A percentile compares a stretch with the other conserved stretches of the same genome.
Evolutionary conservation across 2,888 invertebrate species (phyloP).

Genomic region (Mimumesa dahlbomi): DNA sequence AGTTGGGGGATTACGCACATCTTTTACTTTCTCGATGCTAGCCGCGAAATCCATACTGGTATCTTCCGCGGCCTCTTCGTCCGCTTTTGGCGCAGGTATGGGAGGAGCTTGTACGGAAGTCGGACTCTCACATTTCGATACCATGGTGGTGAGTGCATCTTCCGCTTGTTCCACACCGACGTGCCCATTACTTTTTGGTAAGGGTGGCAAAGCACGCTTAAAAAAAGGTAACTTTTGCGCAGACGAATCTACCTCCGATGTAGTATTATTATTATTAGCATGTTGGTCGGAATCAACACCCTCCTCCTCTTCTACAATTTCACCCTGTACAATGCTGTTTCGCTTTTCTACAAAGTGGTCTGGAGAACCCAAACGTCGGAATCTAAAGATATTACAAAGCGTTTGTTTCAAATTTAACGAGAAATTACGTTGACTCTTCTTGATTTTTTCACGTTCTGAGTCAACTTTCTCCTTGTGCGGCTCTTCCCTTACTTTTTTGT

Average conservation of each 20-base stretch:
- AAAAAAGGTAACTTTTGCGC: slow-evolving; percentile 83
- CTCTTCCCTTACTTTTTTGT: slow-evolving; percentile 80
- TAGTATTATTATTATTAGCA: slow-evolving; percentile 73
- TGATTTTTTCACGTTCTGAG: slow-evolving; percentile 81
- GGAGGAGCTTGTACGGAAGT: slow-evolving; percentile 70
- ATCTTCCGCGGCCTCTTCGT: slow-evolving; percentile 80
- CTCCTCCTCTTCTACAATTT: slow-evolving; percentile 77
- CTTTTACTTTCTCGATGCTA: slow-evolving; percentile 96
- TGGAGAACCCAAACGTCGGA: slow-evolving; percentile 83
- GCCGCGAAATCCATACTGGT: slow-evolving; percentile 91
- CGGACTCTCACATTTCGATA: slow-evolving; percentile 74
- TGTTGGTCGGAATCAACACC: slow-evolving; percentile 71
- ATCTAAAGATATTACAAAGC: slow-evolving; percentile 91
- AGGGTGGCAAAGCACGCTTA: slow-evolving; percentile 85
- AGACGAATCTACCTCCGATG: slow-evolving; percentile 75
- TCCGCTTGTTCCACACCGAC: slow-evolving; percentile 77
- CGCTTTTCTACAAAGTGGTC: slow-evolving; percentile 79
- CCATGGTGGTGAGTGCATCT: slow-evolving; percentile 75
- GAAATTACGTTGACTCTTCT: slow-evolving; percentile 85
- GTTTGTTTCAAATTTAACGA: slow-evolving; percentile 91
- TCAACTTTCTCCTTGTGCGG: slow-evolving; percentile 75
- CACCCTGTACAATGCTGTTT: slow-evolving; percentile 76
- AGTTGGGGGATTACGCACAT: slow-evolving; percentile 89
- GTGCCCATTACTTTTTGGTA: slow-evolving; percentile 82
- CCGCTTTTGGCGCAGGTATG: slow-evolving; percentile 81